Evolutionary conservation across 92 coral and sea anemone species (phyloP), one percentile per base, ranked within the genome.

Genomic region (Meandrina meandrites): DNA sequence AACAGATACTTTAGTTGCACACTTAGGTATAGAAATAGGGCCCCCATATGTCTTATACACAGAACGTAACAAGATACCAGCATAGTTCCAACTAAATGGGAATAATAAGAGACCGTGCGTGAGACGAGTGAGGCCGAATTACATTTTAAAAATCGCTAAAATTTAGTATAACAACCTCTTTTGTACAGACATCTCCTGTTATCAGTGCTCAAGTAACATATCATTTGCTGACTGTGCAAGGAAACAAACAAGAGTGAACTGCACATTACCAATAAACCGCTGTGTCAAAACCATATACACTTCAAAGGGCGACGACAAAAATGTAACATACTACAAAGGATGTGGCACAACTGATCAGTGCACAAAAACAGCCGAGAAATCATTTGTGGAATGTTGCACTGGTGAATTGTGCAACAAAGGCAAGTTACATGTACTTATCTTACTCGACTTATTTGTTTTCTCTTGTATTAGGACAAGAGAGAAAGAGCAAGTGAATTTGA

Each of bases 181-280:
- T 57, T 12, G 45, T 32, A 18, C 40, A 79, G 82, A 34, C 8
- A 79, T 79, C 50, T 54, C 71, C 70, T 79, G 82, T 57, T 57
- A 56, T 30, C 69, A 79, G 15, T 79, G 82, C 22, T 32, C 82
- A 17, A 79, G 70, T 32, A 79, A 79, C 14, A 36, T 1, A 34
- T 57, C 82, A 54, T 54, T 79, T 79, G 71, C 62, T 18, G 82
- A 79, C 50, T 79, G 82, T 40, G 36, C 47, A 15, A 57, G 36
- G 36, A 56, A 79, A 4, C 70, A 79, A 79, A 37, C 48, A 31
- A 22, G 5, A 34, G 70, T 79, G n/a, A 21, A 56, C 62, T 79
- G 82, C 69, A 62, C 82, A 21, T 7, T 79, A 53, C 82, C 82
- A 16, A 62, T 31, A 18, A 62, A 79, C 82, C 82, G 42, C 28